Evolutionary conservation across 1,140 invertebrate species (phyloP), one percentile per base, ranked within the genome.

Genomic region (Tigriopus japonicus): DNA sequence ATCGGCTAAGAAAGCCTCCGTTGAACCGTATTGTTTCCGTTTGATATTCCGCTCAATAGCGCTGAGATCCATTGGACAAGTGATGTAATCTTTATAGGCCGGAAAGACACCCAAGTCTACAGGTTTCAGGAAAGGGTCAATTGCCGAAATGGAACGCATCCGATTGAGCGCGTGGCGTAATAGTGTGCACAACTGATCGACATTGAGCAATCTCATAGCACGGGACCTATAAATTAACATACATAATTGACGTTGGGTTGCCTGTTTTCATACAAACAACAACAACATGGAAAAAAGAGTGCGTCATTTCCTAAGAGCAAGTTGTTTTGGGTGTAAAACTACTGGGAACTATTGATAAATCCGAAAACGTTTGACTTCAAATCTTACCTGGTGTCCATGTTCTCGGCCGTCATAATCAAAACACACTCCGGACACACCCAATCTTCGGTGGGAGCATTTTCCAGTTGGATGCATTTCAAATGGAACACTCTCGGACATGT

Each of bases 351-450:
- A n/a, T n/a, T n/a, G n/a, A n/a, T n/a, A n/a, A n/a, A n/a, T n/a
- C n/a, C n/a, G n/a, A n/a, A 35, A 35, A 35, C 28, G 28, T 35
- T 35, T 35, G 3, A 35, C 3, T 9, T 35, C 9, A 35, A 35
- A 35, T 35, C 28, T 35, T 35, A 35, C 28, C 74, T 69, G 19
- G 74, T 80, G 65, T 84, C 83, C 54, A 78, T 80, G 71, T 80
- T 85, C 71, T 87, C 86, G 19, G 85, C 84, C 69, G 80, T 78
- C 66, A 89, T 75, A 56, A 88, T 80, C 45, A 78, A 73, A 63
- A 82, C 75, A 72, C 89, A 95, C 71, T 94, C 89, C 0, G 83
- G 81, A 69, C 90, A 95, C 42, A 87, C 79, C 86, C 88, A 93
- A 52, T 80, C 77, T 19, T 78, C 71, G 12, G 72, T 68, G 10